These are phyloP conservation scores for Centropus unirufus DNA, from an alignment of 2,113 vertebrate species.

Conservation along the genomic window DNA sequence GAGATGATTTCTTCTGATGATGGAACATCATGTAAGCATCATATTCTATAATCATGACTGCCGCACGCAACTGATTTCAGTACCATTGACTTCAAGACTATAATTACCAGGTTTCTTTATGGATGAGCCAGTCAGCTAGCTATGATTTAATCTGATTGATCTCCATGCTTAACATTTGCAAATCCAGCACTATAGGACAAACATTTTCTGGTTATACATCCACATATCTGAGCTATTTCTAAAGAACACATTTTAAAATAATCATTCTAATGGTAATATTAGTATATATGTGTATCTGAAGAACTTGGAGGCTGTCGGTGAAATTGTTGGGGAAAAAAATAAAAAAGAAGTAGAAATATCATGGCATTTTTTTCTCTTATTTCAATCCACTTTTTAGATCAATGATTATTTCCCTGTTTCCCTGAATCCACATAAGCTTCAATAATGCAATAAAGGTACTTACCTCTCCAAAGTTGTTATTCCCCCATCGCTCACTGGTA, in stretches of 20 bases:
- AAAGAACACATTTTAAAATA: neutral
- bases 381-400: neutral
- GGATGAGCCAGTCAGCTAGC: conserved; percentile 7
- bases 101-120: conserved; percentile 35
- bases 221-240: neutral
- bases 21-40: neutral
- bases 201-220: neutral
- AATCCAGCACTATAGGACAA: neutral
- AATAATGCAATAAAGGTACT: neutral
- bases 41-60: neutral
- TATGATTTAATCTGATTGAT: conserved; percentile 16
- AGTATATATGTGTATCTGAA: neutral
- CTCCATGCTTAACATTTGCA: neutral
- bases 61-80: neutral
- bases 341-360: neutral
- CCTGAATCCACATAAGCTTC: neutral
- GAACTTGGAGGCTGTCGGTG: neutral
- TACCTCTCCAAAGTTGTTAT: neutral
- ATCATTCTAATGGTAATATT: neutral
- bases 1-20: neutral
- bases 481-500: neutral
- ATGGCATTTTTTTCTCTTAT: neutral
- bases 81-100: neutral
- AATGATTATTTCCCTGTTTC: neutral
- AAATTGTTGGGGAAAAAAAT: neutral